Conservation (phyloP, 2,113 vertebrate species). For the Sturnus vulgaris region DNA sequence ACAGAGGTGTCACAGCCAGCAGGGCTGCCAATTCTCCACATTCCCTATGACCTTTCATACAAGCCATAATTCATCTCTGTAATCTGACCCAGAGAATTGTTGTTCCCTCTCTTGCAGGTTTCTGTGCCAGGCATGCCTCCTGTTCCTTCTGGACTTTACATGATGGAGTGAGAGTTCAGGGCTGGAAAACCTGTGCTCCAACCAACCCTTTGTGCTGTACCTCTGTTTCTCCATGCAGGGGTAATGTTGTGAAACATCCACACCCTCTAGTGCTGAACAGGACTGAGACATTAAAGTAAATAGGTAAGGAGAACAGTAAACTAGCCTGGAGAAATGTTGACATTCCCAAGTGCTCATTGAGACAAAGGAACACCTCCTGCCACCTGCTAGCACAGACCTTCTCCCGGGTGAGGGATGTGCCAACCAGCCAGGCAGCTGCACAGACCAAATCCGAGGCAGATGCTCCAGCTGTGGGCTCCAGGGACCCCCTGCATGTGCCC, state of each 20-base stretch:
- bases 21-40: not conserved
- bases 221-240: not conserved
- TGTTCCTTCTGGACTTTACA: not conserved
- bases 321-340: not conserved
- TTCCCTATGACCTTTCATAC: not conserved
- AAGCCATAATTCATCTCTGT: not conserved
- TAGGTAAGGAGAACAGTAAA: not conserved
- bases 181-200: not conserved
- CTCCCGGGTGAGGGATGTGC: not conserved
- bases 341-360: not conserved
- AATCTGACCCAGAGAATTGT: not conserved
- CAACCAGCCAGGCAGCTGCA: not conserved
- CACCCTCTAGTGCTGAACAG: not conserved
- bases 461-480: not conserved
- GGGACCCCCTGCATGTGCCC: fast-evolving
- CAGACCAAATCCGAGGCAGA: not conserved
- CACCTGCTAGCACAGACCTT: not conserved
- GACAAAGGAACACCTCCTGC: not conserved
- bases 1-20: not conserved
- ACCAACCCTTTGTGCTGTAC: not conserved
- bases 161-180: not conserved
- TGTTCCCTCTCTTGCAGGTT: not conserved
- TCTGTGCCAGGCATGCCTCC: not conserved
- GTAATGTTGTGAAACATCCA: not conserved
- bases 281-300: not conserved